Conservation (phyloP, 2,888 invertebrate genomes). For the Doris montereyensis region DNA sequence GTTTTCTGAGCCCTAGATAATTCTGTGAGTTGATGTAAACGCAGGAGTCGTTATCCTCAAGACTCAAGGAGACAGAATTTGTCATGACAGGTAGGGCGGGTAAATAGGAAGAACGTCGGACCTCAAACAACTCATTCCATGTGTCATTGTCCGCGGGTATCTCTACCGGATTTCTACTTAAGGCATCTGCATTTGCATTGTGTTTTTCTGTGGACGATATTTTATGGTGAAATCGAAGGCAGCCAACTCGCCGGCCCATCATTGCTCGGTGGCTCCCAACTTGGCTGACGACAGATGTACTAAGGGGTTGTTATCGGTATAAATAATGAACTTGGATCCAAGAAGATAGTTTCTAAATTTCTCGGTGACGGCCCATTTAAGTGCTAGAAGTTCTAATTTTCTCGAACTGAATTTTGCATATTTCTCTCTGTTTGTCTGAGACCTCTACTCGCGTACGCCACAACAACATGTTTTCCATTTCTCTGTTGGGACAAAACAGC, state of each 20-base stretch:
- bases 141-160: background rate
- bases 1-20: background rate
- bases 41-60: background rate
- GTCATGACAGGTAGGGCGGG: too few species aligned
- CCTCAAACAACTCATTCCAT: background rate
- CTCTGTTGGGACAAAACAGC: background rate
- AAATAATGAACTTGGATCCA: constrained; percentile 34
- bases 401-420: constrained; percentile 41
- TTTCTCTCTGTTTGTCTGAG: background rate
- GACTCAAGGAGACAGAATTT: background rate
- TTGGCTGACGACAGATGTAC: constrained; percentile 36
- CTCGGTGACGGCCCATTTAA: constrained; percentile 41
- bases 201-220: constrained; percentile 32
- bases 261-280: constrained; percentile 36
- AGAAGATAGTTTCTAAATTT: constrained; percentile 42
- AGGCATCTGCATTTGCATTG: constrained; percentile 38
- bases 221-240: constrained; percentile 32
- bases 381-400: constrained; percentile 45
- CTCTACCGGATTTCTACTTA: constrained; percentile 15
- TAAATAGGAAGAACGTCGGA: too few species aligned
- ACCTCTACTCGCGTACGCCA: constrained; percentile 2
- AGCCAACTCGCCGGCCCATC: constrained; percentile 40
- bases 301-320: constrained; percentile 41
- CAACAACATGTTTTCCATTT: background rate
- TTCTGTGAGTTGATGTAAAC: background rate